Conservation (phyloP, 2,113 vertebrate genomes). For the Campylomormyrus numenius region DNA sequence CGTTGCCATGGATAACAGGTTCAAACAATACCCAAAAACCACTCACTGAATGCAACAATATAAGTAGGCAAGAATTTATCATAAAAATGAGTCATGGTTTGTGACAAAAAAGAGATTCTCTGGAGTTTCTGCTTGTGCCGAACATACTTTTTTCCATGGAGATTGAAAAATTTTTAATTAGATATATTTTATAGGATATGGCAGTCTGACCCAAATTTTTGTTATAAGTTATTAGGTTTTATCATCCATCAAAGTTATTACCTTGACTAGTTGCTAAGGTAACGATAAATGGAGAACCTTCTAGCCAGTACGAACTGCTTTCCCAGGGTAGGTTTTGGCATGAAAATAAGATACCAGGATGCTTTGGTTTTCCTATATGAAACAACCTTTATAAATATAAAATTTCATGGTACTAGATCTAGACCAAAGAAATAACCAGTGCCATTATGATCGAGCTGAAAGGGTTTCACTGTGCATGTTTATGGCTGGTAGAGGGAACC, state of each 20-base stretch:
- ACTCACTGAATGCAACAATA: background rate
- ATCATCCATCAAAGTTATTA: background rate
- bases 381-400: background rate
- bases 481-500: background rate
- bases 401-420: background rate
- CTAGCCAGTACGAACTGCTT: background rate
- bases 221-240: background rate
- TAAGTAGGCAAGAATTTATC: constrained; percentile 9
- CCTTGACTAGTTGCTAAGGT: background rate
- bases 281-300: background rate
- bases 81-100: background rate
- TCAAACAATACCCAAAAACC: background rate
- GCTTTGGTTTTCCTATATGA: background rate
- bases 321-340: background rate
- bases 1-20: background rate
- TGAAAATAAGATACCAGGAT: background rate
- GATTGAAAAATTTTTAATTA: background rate
- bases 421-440: background rate
- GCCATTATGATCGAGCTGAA: background rate
- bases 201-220: background rate
- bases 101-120: background rate
- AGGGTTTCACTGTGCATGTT: background rate
- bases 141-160: background rate
- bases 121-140: background rate
- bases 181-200: background rate